Conservation (phyloP, 2,797 vertebrate species). For the Esox lucius region DNA sequence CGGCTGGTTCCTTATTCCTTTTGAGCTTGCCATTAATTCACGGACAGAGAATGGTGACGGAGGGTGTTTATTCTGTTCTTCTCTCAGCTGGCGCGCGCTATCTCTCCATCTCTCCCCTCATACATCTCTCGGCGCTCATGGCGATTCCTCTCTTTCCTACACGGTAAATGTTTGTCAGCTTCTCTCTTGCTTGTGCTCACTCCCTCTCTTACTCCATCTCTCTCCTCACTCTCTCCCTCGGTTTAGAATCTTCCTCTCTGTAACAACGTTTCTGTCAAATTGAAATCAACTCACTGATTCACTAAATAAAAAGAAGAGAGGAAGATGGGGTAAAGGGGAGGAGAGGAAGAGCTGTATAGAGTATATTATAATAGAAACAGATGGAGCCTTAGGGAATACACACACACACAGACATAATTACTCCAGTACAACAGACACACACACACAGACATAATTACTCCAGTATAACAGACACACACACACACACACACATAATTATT, state of each 20-base stretch:
- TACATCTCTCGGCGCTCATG: background rate
- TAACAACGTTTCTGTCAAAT: background rate
- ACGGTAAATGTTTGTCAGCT: background rate
- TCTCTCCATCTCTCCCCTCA: conserved; percentile 7
- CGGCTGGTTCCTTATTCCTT: background rate
- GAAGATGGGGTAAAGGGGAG: too few relatives aligned
- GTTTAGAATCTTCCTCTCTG: conserved; percentile 4
- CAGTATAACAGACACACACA: too few relatives aligned
- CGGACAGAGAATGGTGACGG: background rate
- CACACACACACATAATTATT: too few relatives aligned
- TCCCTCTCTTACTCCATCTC: background rate
- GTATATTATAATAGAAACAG: too few relatives aligned
- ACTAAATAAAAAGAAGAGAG: background rate
- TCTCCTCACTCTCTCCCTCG: background rate
- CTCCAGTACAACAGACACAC: too few relatives aligned
- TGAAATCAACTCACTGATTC: background rate
- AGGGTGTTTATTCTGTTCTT: conserved; percentile 5
- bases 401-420: too few relatives aligned
- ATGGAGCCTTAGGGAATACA: too few relatives aligned
- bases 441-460: too few relatives aligned
- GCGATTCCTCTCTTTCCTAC: background rate
- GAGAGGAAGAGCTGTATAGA: too few relatives aligned
- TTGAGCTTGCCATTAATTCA: too few relatives aligned
- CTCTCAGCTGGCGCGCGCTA: background rate
- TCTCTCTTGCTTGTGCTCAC: background rate